Evolutionary conservation across 2,888 invertebrate genomes (phyloP).

Genomic region (Pseudococcus jackbeardsleyi): DNA sequence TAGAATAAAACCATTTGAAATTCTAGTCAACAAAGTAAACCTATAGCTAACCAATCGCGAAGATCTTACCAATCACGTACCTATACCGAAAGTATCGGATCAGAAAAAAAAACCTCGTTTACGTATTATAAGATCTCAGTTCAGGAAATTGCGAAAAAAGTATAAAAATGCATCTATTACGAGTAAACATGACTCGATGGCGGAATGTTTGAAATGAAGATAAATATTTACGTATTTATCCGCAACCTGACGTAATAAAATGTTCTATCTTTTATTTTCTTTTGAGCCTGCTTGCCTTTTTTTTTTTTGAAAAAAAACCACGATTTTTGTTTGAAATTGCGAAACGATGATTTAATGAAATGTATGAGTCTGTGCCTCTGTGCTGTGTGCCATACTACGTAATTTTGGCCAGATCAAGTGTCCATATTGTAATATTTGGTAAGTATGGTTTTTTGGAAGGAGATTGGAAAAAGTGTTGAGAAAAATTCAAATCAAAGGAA

Average conservation of each 20-base stretch:
- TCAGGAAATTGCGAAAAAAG: conserved; percentile 22
- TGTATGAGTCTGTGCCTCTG: neutral
- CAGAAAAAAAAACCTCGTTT: neutral
- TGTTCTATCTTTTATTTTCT: neutral
- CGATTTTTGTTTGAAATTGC: conserved; percentile 13
- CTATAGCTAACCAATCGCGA: neutral
- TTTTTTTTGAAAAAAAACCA: neutral
- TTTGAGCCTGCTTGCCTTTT: neutral
- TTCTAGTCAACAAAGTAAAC: conserved; percentile 19
- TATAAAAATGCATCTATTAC: conserved; percentile 21
- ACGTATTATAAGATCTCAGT: neutral
- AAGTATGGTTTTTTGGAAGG: too few species aligned
- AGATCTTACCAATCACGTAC: neutral
- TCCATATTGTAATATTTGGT: too few species aligned
- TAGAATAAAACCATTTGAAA: conserved; percentile 13
- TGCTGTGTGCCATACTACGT: neutral
- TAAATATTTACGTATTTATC: conserved; percentile 38
- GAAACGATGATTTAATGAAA: conserved; percentile 14
- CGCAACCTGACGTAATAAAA: conserved; percentile 30
- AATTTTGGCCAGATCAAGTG: neutral
- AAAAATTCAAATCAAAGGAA: too few species aligned
- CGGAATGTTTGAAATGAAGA: conserved; percentile 19
- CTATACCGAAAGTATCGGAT: neutral
- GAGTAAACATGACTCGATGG: conserved; percentile 8
- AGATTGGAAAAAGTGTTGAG: too few species aligned